A percentile compares a stretch with the other conserved stretches of the same genome.
Conservation (phyloP, 2,113 vertebrate species). For the Nansenia antarctica region DNA sequence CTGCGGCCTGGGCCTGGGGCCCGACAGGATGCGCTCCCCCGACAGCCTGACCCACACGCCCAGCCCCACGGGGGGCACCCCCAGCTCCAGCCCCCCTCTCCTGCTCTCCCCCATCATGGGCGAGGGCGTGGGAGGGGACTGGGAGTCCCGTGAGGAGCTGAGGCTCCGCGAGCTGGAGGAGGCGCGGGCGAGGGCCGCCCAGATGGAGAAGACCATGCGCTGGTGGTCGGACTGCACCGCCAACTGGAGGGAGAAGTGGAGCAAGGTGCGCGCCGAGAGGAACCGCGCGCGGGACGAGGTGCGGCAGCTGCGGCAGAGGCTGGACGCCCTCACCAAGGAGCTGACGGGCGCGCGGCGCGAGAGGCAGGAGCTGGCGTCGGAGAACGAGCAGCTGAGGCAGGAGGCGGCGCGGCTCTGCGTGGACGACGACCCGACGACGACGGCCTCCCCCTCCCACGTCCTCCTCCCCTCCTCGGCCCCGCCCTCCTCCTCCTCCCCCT, state of each 20-base stretch:
- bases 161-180: conserved; percentile 93
- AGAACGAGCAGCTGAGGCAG: conserved; percentile 79
- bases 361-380: conserved; percentile 82
- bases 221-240: conserved; percentile 99
- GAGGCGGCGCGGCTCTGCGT: conserved; percentile 62
- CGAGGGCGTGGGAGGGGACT: conserved; percentile 80
- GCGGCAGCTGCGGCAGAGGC: conserved; percentile 87
- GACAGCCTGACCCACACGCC: conserved; percentile 84
- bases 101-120: conserved; percentile 75
- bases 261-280: conserved; percentile 92
- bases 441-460: conserved; percentile 48
- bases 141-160: conserved; percentile 95
- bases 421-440: no score
- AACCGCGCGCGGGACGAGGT: conserved; percentile 93
- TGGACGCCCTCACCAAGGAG: conserved; percentile 92
- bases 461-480: conserved; percentile 16
- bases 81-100: conserved; percentile 84
- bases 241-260: conserved; percentile 99
- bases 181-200: conserved; percentile 87
- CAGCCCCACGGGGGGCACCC: conserved; percentile 84
- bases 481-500: neutral
- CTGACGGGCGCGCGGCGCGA: conserved; percentile 85
- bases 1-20: conserved; percentile 81
- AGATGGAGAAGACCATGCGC: conserved; percentile 99
- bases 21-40: conserved; percentile 78